phyloP scores from a whole-genome alignment of 2,888 invertebrate species.

The Scelioninae gen. 1 region DNA sequence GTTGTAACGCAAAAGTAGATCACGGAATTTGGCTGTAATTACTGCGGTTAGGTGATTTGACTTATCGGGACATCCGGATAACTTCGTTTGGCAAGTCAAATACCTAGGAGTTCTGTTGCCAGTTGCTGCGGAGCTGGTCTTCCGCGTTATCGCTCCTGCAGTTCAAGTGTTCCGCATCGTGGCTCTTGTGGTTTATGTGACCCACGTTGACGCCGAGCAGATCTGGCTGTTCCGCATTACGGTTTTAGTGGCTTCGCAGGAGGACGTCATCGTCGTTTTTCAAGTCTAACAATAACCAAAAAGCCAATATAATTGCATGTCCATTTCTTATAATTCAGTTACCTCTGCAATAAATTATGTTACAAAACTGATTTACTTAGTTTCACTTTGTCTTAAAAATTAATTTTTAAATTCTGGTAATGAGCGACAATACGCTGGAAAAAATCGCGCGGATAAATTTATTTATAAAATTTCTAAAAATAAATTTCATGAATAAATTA shows the following conservation, averaged over 20 bases:
- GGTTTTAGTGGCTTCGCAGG: slow-evolving; percentile 32
- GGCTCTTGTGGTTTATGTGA: slow-evolving; percentile 65
- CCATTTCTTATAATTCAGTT: too few relatives aligned
- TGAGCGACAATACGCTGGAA: too few relatives aligned
- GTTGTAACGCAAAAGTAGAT: slow-evolving; percentile 36
- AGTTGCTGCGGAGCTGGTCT: slow-evolving; percentile 45
- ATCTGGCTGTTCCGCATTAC: slow-evolving; percentile 43
- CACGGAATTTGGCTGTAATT: slow-evolving; percentile 42
- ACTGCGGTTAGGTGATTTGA: slow-evolving; percentile 53
- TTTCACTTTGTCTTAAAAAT: too few relatives aligned
- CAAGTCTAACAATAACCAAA: slow-evolving; percentile 9
- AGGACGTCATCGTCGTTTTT: slow-evolving; percentile 53
- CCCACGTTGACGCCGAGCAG: slow-evolving; percentile 51
- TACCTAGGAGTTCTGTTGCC: slow-evolving; percentile 44
- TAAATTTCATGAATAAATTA: too few relatives aligned
- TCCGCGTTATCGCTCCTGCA: slow-evolving; percentile 55
- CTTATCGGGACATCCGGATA: slow-evolving; percentile 57
- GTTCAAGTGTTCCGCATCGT: slow-evolving; percentile 61
- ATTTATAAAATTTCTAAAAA: too few relatives aligned
- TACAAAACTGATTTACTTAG: too few relatives aligned
- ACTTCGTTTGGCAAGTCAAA: slow-evolving; percentile 66
- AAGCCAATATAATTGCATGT: slow-evolving; percentile 33
- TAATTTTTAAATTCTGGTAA: too few relatives aligned
- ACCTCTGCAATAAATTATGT: too few relatives aligned
- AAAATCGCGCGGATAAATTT: too few relatives aligned